These are phyloP conservation scores for Protonemura montana DNA, from an alignment of 2,888 invertebrate species.

Conservation along the genomic window DNA sequence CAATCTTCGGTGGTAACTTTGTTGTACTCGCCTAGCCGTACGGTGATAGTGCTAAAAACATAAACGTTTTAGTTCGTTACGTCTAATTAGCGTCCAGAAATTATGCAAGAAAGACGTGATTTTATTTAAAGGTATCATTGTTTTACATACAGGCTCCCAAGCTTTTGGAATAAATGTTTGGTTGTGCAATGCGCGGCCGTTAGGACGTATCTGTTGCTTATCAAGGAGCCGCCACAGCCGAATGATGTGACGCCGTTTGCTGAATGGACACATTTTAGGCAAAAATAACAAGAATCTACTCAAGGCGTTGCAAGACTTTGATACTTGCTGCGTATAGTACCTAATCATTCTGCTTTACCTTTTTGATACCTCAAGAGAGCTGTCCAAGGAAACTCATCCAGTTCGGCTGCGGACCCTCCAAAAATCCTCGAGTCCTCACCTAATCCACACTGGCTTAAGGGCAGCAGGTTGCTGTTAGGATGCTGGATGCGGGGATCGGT, in stretches of 20 bases:
- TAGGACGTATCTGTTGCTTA: constrained; percentile 46
- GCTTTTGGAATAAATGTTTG: constrained; percentile 21
- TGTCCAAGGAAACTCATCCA: constrained; percentile 39
- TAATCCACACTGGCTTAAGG: neutral
- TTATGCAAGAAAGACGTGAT: no score
- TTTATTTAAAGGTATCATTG: no score
- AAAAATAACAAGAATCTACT: no score
- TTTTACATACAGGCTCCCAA: no score
- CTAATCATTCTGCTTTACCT: no score
- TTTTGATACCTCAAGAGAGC: constrained; percentile 19
- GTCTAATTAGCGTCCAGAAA: no score
- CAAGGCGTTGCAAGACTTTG: no score
- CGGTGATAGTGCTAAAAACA: constrained; percentile 55
- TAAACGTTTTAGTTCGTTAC: no score
- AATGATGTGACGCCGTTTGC: constrained; percentile 27
- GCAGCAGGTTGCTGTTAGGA: neutral
- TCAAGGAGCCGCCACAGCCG: constrained; percentile 47
- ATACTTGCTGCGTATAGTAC: no score
- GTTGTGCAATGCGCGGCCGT: constrained; percentile 48
- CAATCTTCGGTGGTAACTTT: constrained; percentile 69
- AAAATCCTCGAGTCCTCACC: constrained; percentile 16
- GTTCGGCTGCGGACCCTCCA: constrained; percentile 15
- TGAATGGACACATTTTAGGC: neutral
- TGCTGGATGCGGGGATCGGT: no score
- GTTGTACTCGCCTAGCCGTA: constrained; percentile 73